Percentiles rank a stretch among this genome's conserved stretches.
These are phyloP conservation scores for Hydractinia echinata DNA, from an alignment of 30 jellyfish, hydroid and myxozoan genomes.

Conservation along the genomic window DNA sequence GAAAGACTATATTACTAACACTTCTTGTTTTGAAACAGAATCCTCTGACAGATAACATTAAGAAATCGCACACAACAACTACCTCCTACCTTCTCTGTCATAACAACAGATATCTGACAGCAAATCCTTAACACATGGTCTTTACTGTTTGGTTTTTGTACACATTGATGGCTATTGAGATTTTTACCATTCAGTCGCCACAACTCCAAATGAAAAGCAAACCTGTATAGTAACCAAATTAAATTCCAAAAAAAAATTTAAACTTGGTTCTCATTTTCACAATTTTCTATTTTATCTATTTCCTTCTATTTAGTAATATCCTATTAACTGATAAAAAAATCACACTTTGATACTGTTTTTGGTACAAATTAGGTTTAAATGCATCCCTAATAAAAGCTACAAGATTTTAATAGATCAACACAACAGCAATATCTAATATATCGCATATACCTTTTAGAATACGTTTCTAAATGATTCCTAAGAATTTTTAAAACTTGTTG, in stretches of 20 bases:
- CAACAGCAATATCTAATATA: too few species aligned
- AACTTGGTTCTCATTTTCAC: not conserved
- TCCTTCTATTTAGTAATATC: too few species aligned
- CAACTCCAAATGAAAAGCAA: constrained; percentile 79
- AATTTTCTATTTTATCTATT: too few species aligned
- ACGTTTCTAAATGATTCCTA: constrained; percentile 83
- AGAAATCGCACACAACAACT: too few species aligned
- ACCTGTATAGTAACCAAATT: constrained; percentile 39
- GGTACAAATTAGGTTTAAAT: too few species aligned
- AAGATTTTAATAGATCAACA: too few species aligned
- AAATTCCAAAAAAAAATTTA: not conserved
- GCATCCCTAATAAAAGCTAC: too few species aligned
- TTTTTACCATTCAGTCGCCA: constrained; percentile 79
- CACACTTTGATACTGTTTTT: too few species aligned
- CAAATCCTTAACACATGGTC: constrained; percentile 58
- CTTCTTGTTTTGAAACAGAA: too few species aligned
- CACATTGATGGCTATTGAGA: constrained; percentile 79
- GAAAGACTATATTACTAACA: too few species aligned
- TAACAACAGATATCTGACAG: constrained; percentile 83
- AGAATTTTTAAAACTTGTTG: constrained; percentile 78
- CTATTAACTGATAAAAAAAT: too few species aligned
- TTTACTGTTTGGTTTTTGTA: constrained; percentile 50
- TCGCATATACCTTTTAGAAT: constrained; percentile 65
- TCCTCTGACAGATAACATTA: too few species aligned
- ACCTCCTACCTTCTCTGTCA: constrained; percentile 76